Conservation (phyloP, 2,888 invertebrate genomes). For the Dexiosoma caninum region DNA sequence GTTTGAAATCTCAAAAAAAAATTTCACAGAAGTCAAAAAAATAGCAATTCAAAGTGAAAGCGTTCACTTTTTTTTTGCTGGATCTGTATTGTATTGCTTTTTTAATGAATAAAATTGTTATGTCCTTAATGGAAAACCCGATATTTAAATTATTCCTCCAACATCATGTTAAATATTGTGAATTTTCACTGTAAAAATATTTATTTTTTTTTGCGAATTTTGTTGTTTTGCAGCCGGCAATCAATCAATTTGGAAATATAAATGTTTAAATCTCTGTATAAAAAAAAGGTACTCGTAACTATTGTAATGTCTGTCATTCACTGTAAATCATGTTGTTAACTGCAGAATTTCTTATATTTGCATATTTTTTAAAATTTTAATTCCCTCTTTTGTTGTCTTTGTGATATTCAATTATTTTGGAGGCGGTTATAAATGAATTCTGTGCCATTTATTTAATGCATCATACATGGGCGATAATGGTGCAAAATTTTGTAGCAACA, state of each 20-base stretch:
- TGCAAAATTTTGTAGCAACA: background rate
- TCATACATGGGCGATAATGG: slow-evolving; percentile 43
- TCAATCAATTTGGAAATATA: slow-evolving; percentile 27
- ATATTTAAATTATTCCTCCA: too few relatives aligned
- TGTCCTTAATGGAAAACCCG: too few relatives aligned
- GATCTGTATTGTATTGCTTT: too few relatives aligned
- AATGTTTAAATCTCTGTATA: background rate
- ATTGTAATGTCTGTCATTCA: slow-evolving; percentile 46
- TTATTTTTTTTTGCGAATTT: background rate
- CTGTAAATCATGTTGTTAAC: slow-evolving; percentile 22
- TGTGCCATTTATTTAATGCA: slow-evolving; percentile 30
- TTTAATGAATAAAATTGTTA: too few relatives aligned
- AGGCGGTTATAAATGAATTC: slow-evolving; percentile 20
- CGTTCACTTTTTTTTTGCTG: too few relatives aligned
- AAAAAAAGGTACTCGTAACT: background rate
- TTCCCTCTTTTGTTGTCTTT: background rate
- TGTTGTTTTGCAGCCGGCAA: slow-evolving; percentile 15
- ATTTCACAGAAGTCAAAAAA: too few relatives aligned
- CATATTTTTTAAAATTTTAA: slow-evolving; percentile 8
- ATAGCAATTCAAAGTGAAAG: too few relatives aligned
- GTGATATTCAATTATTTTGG: background rate
- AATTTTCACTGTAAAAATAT: too few relatives aligned
- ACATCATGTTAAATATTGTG: too few relatives aligned
- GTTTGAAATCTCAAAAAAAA: too few relatives aligned
- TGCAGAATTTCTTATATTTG: background rate